phyloP scores from a whole-genome alignment of 2,888 invertebrate genomes.

The Epirrhoe tristata region DNA sequence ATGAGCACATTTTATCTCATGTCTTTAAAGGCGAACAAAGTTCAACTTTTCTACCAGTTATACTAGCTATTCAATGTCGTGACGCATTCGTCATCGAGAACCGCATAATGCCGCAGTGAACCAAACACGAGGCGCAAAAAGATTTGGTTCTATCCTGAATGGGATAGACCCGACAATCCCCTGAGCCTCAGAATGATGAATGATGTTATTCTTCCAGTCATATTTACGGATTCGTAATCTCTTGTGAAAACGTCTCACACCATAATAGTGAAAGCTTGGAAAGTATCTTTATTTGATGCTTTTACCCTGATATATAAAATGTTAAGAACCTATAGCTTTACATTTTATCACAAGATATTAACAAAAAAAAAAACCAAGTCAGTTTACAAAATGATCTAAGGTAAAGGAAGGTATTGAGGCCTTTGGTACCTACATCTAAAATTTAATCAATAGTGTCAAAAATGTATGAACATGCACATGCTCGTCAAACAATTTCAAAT shows the following conservation, averaged over 20 bases:
- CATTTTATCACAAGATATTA: no score
- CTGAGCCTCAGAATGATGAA: conserved; percentile 77
- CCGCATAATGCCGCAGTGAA: conserved; percentile 63
- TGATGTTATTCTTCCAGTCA: conserved; percentile 78
- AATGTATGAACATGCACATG: no score
- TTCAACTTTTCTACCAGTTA: conserved; percentile 43
- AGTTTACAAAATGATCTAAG: no score
- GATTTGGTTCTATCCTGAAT: conserved; percentile 75
- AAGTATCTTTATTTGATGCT: conserved; percentile 9
- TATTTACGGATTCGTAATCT: conserved; percentile 69
- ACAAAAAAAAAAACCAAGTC: no score
- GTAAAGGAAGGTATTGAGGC: no score
- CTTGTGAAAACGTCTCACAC: conserved; percentile 49
- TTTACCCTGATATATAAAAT: not conserved
- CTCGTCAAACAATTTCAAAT: no score
- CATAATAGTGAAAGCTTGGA: conserved; percentile 27
- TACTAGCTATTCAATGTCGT: conserved; percentile 54
- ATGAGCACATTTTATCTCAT: not conserved
- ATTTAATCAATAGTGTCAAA: no score
- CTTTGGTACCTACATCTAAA: no score
- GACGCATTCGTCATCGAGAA: conserved; percentile 58
- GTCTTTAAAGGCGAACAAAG: conserved; percentile 36
- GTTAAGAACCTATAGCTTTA: no score
- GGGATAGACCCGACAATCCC: conserved; percentile 70
- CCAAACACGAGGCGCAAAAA: conserved; percentile 66